A percentile compares a stretch with the other conserved stretches of the same genome.
Evolutionary conservation across 2,797 vertebrate genomes (phyloP).

Genomic region (Acanthurus leucopareius): DNA sequence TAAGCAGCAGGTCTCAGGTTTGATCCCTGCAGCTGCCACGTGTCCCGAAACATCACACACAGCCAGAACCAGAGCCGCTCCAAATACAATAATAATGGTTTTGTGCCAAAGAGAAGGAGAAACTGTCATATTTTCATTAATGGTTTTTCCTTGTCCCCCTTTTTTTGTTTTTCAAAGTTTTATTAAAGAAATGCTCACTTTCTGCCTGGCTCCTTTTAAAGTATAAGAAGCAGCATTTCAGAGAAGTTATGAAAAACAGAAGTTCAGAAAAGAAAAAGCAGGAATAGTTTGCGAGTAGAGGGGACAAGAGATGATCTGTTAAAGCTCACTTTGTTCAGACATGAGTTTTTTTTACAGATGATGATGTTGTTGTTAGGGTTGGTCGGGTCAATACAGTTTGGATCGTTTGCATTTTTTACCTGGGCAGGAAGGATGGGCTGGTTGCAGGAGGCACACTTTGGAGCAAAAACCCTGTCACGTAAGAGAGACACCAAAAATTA

Average conservation of each 20-base stretch:
- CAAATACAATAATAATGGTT: neutral
- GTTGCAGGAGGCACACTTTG: constrained; percentile 97
- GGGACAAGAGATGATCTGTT: too few species aligned
- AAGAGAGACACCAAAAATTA: constrained; percentile 29
- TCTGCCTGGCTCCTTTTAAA: neutral
- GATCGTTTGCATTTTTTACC: constrained; percentile 79
- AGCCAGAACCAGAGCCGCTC: neutral
- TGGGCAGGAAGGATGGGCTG: constrained; percentile 97
- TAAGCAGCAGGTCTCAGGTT: constrained; percentile 20
- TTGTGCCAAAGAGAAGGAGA: neutral
- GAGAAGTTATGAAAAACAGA: neutral
- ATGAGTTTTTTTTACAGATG: too few species aligned
- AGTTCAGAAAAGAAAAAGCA: neutral
- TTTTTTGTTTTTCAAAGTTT: neutral
- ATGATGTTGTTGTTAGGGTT: neutral
- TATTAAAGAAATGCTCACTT: neutral
- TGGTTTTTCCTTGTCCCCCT: too few species aligned
- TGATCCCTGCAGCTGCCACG: constrained; percentile 9
- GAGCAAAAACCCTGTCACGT: constrained; percentile 94
- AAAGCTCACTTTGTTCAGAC: too few species aligned
- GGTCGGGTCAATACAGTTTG: neutral
- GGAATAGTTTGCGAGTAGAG: neutral
- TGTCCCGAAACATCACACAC: neutral
- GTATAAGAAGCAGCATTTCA: neutral
- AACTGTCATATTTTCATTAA: neutral